Conservation (phyloP, 2,113 vertebrate genomes). For the Hoplias malabaricus region DNA sequence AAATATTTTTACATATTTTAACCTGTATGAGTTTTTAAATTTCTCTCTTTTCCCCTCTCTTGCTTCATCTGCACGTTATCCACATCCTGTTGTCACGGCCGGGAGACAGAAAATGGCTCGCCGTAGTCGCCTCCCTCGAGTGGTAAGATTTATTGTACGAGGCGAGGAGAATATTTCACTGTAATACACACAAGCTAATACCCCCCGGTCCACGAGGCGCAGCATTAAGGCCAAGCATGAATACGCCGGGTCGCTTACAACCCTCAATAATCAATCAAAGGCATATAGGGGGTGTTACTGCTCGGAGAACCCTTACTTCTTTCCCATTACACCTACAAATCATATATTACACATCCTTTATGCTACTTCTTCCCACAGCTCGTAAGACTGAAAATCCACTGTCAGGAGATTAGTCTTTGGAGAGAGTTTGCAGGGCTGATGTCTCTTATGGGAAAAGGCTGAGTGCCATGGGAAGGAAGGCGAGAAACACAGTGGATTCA, state of each 20-base stretch:
- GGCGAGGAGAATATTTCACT: constrained; percentile 69
- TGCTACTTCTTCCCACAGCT: constrained; percentile 52
- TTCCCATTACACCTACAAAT: constrained; percentile 73
- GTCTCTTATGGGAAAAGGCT: constrained; percentile 12
- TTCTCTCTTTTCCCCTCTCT: not conserved
- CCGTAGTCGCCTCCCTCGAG: constrained; percentile 48
- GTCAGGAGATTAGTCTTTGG: constrained; percentile 46
- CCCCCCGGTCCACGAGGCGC: constrained; percentile 48
- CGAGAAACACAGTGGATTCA: not conserved
- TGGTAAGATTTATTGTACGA: constrained; percentile 69
- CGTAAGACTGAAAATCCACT: constrained; percentile 25
- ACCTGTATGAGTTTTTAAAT: not conserved
- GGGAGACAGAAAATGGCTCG: constrained; percentile 26
- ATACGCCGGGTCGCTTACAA: constrained; percentile 62
- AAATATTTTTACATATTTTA: no score
- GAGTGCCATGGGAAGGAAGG: not conserved
- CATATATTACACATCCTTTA: constrained; percentile 64
- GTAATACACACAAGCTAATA: constrained; percentile 71
- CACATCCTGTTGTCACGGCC: not conserved
- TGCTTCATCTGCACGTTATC: not conserved
- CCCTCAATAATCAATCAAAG: constrained; percentile 70
- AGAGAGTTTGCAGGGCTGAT: constrained; percentile 19
- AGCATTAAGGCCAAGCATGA: constrained; percentile 61
- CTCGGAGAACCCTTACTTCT: constrained; percentile 62
- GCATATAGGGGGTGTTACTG: constrained; percentile 61